A percentile compares a stretch with the other conserved stretches of the same genome.
These are phyloP conservation scores for Nemopilema nomurai DNA, from an alignment of 30 jellyfish, hydroid and myxozoan species.

Conservation along the genomic window DNA sequence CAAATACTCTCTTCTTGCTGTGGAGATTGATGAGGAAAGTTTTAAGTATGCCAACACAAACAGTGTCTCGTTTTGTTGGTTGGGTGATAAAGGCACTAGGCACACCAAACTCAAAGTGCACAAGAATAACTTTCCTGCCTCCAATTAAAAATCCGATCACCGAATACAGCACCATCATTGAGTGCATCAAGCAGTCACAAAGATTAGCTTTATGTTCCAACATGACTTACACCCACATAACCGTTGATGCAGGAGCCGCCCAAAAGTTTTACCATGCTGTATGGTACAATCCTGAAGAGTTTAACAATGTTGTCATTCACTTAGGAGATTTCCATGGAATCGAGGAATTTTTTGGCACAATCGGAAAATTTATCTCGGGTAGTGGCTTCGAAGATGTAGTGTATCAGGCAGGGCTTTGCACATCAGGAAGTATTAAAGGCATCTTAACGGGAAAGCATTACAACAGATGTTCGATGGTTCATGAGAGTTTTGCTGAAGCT, in stretches of 20 bases:
- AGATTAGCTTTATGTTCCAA: slow-evolving; percentile 27
- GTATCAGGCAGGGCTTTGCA: slow-evolving; percentile 52
- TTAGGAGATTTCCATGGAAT: slow-evolving; percentile 46
- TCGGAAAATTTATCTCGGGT: slow-evolving; percentile 34
- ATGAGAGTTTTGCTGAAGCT: slow-evolving; percentile 46
- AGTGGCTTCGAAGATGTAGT: slow-evolving; percentile 54
- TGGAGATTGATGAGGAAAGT: slow-evolving; percentile 12
- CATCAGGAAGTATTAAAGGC: slow-evolving; percentile 56
- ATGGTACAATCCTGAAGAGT: slow-evolving; percentile 47
- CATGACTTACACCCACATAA: slow-evolving; percentile 40
- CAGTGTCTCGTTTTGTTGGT: slow-evolving; percentile 20
- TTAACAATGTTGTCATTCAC: slow-evolving; percentile 27
- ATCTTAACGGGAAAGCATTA: slow-evolving; percentile 52
- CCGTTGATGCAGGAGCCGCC: slow-evolving; percentile 60
- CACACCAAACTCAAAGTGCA: neutral
- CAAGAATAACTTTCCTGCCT: slow-evolving; percentile 45
- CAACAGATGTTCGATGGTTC: slow-evolving; percentile 51
- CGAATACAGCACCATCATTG: slow-evolving; percentile 50
- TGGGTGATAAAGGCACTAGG: slow-evolving; percentile 23
- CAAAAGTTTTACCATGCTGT: slow-evolving; percentile 29
- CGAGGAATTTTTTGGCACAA: slow-evolving; percentile 31
- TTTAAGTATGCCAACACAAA: neutral
- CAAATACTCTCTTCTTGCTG: slow-evolving; percentile 2
- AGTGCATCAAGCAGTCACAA: slow-evolving; percentile 41
- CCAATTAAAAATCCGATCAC: slow-evolving; percentile 43